Base-by-base conservation (phyloP, 2,888 invertebrate species). In the Calameuta filiformis region DNA sequence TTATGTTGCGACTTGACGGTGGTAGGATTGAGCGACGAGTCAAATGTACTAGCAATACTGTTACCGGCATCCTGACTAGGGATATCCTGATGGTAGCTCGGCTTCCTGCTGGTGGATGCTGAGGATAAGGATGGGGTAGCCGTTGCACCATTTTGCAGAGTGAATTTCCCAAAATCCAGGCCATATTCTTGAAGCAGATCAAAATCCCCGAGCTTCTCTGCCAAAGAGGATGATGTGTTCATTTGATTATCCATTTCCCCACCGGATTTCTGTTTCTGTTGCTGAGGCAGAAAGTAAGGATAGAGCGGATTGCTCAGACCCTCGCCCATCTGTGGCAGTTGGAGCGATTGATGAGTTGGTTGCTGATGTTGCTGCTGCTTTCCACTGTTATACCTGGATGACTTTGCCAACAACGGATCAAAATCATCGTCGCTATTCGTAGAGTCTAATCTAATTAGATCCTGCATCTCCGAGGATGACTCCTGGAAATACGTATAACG, bases 111-210 rank as follows among this genome's bases (percentile, higher is more conserved):
- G 77, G 81, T 73, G 12, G 81, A 74, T 23, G 79, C 79, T 30
- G 85, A 76, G 40, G 80, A 40, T 23, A 56, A 68, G 78, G 83
- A 79, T 77, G 85, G 81, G 23, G 34, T 30, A 15, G 86, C 81
- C 35, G 87, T 83, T 30, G 85, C 87, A 78, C 88, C 89, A 76
- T 91, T 91, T 56, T 90, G 90, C 76, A 92, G 87, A 81, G 86
- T 92, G 81, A 93, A 92, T 81, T 93, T 94, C 83, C 94, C 92
- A 89, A 96, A 95, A 91, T 96, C 95, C 83, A 96, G 92, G 77
- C 96, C 96, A 87, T 96, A 96, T 86, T 96, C 96, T 86, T 95
- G 94, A 82, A 96, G 92, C 77, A 96, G 92, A 87, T 95, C 95
- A 87, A 94, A 93, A 86, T 95, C 95, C 79, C 93, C 92, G 73